Base-by-base conservation (phyloP, 2,888 invertebrate species). In the Monochamus alternatus region DNA sequence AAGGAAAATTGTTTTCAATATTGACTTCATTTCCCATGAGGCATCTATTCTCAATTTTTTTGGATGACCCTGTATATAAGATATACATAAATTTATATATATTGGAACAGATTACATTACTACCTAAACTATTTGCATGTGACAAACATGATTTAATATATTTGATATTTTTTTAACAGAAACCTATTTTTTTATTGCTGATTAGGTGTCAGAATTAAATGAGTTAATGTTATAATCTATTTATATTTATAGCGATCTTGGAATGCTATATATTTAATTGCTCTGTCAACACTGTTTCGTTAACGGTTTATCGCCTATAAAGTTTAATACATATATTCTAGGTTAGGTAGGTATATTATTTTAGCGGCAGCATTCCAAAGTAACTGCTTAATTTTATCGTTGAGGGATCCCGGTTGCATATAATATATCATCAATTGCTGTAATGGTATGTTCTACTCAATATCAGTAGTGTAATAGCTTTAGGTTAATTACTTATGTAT, bases 31-130 rank as follows among this genome's bases (percentile, higher is more conserved):
- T n/a, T n/a, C n/a, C n/a, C n/a, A n/a, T n/a, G n/a, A n/a, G n/a
- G n/a, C n/a, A n/a, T n/a, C n/a, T n/a, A n/a, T n/a, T n/a, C n/a
- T n/a, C n/a, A n/a, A n/a, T n/a, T n/a, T n/a, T n/a, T n/a, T n/a
- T n/a, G n/a, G n/a, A n/a, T n/a, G n/a, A n/a, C n/a, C n/a, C n/a
- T n/a, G n/a, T n/a, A n/a, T n/a, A n/a, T n/a, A 22, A 59, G 68
- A 68, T 68, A 68, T 68, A 68, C 68, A 68, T 68, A 68, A 68
- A 68, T 58, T 68, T n/a, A n/a, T 68, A 58, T 68, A 68, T 68
- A 68, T 58, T 68, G 58, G 58, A 68, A 43, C 68, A 43, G 58
- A 68, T 58, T 68, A 68, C 58, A 52, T 68, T 68, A 58, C 58
- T 32, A 59, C 59, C 10, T 68, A n/a, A 68, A 38, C 58, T 10